phyloP scores from a whole-genome alignment of 2,797 vertebrate species.

The Rhynchotus rufescens region DNA sequence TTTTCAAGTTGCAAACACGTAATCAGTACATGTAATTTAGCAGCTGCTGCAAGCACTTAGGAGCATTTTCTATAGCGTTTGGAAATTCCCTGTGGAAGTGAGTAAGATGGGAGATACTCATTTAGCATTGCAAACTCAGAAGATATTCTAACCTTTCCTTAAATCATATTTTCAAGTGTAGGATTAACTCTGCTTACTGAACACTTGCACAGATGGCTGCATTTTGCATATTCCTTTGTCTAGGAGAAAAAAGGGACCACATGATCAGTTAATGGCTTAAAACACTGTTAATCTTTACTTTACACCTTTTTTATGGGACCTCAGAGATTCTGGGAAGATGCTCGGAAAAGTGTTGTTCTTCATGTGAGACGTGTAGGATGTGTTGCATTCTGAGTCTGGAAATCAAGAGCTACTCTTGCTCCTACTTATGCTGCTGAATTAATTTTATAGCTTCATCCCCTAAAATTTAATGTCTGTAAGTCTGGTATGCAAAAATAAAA shows the following conservation, averaged over 20 bases:
- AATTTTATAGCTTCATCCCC: constrained; percentile 18
- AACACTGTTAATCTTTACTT: constrained; percentile 9
- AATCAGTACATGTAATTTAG: neutral
- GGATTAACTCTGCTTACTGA: constrained; percentile 1
- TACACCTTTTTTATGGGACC: constrained; percentile 10
- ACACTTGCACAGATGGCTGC: constrained; percentile 9
- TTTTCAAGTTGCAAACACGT: neutral
- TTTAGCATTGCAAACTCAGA: constrained; percentile 41
- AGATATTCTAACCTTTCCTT: constrained; percentile 37
- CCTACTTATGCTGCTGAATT: constrained; percentile 11
- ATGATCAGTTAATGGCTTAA: constrained; percentile 30
- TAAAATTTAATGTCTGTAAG: neutral
- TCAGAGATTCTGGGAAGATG: constrained; percentile 13
- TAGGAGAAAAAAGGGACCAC: neutral
- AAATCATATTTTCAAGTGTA: constrained; percentile 27
- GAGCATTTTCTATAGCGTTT: constrained; percentile 23
- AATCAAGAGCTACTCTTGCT: constrained; percentile 27
- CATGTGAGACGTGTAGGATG: neutral
- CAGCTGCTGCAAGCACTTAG: constrained; percentile 13
- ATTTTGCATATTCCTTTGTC: constrained; percentile 29
- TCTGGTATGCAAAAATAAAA: neutral
- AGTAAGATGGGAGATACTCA: constrained; percentile 3
- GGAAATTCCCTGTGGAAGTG: constrained; percentile 12
- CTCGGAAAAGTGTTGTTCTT: constrained; percentile 8
- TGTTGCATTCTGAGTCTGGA: neutral